Evolutionary conservation across 2,888 invertebrate species (phyloP), one percentile per base, ranked within the genome.

Genomic region (Abrostola tripartita): DNA sequence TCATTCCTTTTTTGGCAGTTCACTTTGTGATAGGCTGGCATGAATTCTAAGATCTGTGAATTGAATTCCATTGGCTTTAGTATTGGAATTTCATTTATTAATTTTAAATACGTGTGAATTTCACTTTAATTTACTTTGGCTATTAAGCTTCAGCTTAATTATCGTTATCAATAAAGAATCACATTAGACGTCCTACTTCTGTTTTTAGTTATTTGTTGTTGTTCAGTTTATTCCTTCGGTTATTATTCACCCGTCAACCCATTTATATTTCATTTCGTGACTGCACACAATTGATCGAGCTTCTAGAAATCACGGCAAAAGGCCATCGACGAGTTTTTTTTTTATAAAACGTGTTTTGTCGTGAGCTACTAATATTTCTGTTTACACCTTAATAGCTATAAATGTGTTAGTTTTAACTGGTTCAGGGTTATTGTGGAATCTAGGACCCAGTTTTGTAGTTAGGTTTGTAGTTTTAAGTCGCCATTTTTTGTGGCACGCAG

Each of bases 231-330:
- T 1, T 40, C 10, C 40, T 6, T 8, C 8, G 0, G 12, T 47
- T 14, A 47, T 14, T 47, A 14, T 14, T 47, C 24, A 14, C 10
- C 8, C 10, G 9, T 47, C 5, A 7, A 24, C 8, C 14, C 4
- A 10, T 8, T 11, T 49, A 50, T n/a, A 36, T 58, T 40, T 51
- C 52, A 59, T 71, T 66, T 35, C 69, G 69, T 69, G 60, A 65
- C 66, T 52, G 6, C 1, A 9, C 24, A 8, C 66, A 59, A 24
- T 59, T 65, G 66, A 54, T 55, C 35, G 55, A 9, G 59, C 42
- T 36, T n/a, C 55, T 55, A 49, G 52, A 49, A 69, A 71, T 11
- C 37, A 56, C 37, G 51, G n/a, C 5, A 37, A 37, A 41, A 55
- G 42, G 47, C 24, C 41, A 65, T 49, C 35, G 36, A 7, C 5